phyloP scores from a whole-genome alignment of 2,113 vertebrate species.

The Corydoras maculifer region DNA sequence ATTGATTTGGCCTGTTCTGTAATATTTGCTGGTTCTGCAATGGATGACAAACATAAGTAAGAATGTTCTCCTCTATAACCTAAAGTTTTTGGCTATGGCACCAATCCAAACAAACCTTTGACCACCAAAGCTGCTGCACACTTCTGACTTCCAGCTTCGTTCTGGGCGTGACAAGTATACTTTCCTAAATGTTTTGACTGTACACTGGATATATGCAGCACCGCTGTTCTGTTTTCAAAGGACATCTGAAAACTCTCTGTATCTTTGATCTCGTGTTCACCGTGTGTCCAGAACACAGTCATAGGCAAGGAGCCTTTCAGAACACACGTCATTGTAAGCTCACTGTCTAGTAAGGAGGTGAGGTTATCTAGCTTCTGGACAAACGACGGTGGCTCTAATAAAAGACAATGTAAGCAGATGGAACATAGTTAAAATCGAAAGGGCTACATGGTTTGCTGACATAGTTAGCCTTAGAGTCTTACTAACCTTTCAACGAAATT shows the following conservation, averaged over 20 bases:
- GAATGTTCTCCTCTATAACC: neutral
- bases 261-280: slow-evolving; percentile 88
- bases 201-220: slow-evolving; percentile 76
- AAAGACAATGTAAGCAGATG: slow-evolving; percentile 44
- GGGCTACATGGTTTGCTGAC: neutral
- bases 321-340: slow-evolving; percentile 77
- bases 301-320: slow-evolving; percentile 89
- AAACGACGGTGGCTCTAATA: slow-evolving; percentile 86
- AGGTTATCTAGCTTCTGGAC: slow-evolving; percentile 82
- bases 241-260: slow-evolving; percentile 80
- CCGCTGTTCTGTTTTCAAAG: slow-evolving; percentile 79
- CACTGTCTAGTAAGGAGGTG: slow-evolving; percentile 75
- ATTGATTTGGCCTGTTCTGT: slow-evolving; percentile 85
- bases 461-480: neutral
- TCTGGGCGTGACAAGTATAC: slow-evolving; percentile 92
- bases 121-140: slow-evolving; percentile 84
- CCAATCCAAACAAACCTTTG: slow-evolving; percentile 83
- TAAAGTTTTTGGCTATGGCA: neutral
- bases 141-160: slow-evolving; percentile 89
- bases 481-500: slow-evolving; percentile 88
- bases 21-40: slow-evolving; percentile 87
- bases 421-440: neutral
- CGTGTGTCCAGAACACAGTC: slow-evolving; percentile 85
- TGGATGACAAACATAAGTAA: slow-evolving; percentile 22
- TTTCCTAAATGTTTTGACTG: slow-evolving; percentile 84